A percentile compares a stretch with the other conserved stretches of the same genome.
Conservation (phyloP, 1,140 invertebrate genomes). For the Lordiphosa collinella region DNA sequence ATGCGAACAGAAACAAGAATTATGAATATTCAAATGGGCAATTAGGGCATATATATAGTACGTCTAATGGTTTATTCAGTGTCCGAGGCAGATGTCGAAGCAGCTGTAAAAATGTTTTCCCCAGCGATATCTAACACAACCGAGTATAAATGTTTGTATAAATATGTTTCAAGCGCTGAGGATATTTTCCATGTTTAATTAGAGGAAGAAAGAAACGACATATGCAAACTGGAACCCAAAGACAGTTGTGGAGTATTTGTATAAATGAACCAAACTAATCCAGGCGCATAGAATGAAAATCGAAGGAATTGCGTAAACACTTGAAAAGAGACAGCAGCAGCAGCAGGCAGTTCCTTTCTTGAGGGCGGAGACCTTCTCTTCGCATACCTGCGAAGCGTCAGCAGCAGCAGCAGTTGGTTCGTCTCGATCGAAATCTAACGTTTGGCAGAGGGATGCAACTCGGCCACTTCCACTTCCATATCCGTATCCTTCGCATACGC, state of each 20-base stretch:
- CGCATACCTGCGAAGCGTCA: not conserved
- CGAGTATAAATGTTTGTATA: constrained; percentile 6
- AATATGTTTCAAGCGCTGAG: constrained; percentile 5
- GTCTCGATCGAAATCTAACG: constrained; percentile 12
- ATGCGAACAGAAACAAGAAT: not conserved
- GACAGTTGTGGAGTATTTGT: not conserved
- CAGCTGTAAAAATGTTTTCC: constrained; percentile 6
- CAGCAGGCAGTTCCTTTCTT: constrained; percentile 4
- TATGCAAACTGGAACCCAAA: constrained; percentile 11
- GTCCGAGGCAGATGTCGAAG: constrained; percentile 2
- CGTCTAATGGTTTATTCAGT: not conserved
- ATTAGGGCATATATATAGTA: too few relatives aligned
- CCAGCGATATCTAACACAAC: not conserved
- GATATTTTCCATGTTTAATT: constrained; percentile 11
- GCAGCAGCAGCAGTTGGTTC: not conserved
- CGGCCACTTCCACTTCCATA: constrained; percentile 11
- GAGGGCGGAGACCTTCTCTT: constrained; percentile 3
- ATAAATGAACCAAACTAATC: constrained; percentile 13
- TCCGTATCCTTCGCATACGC: constrained; percentile 5
- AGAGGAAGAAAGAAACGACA: constrained; percentile 10
- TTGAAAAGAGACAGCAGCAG: constrained; percentile 9
- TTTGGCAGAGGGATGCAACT: constrained; percentile 4
- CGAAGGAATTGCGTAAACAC: constrained; percentile 13
- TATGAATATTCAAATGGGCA: not conserved
- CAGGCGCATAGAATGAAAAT: constrained; percentile 1